These are phyloP conservation scores for Phoronis australis DNA, from an alignment of 2,888 invertebrate species.

Conservation along the genomic window DNA sequence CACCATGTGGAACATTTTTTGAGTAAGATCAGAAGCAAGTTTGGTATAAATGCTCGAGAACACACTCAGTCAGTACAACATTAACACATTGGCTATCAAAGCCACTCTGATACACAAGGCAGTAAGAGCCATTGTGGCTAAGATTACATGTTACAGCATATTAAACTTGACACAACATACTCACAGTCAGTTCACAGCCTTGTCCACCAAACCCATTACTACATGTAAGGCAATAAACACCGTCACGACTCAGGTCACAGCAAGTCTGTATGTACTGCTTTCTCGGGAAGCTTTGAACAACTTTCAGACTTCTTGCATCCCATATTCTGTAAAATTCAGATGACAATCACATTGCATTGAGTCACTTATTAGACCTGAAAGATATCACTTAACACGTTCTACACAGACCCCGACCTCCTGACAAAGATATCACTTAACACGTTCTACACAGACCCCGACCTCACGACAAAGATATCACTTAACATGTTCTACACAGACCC, in stretches of 20 bases:
- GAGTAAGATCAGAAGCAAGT: too few species aligned
- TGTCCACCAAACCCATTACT: constrained; percentile 55
- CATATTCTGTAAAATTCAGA: constrained; percentile 44
- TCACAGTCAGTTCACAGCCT: constrained; percentile 55
- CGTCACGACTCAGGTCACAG: constrained; percentile 50
- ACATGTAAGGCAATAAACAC: constrained; percentile 45
- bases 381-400: not conserved
- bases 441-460: too few species aligned
- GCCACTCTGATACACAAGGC: too few species aligned
- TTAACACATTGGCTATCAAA: too few species aligned
- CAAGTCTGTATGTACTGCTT: constrained; percentile 54
- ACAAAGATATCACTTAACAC: too few species aligned
- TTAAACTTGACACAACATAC: constrained; percentile 7
- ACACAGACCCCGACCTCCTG: too few species aligned
- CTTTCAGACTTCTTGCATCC: constrained; percentile 46
- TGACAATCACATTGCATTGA: not conserved
- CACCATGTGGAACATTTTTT: too few species aligned
- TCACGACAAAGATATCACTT: not conserved
- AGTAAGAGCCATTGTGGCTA: too few species aligned
- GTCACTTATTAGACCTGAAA: not conserved
- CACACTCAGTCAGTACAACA: too few species aligned
- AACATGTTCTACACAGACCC: not conserved
- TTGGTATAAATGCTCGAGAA: too few species aligned
- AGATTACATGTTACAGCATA: too few species aligned
- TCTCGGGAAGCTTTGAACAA: constrained; percentile 47